Conservation (phyloP, 2,797 vertebrate species). For the Monodelphis domestica region DNA sequence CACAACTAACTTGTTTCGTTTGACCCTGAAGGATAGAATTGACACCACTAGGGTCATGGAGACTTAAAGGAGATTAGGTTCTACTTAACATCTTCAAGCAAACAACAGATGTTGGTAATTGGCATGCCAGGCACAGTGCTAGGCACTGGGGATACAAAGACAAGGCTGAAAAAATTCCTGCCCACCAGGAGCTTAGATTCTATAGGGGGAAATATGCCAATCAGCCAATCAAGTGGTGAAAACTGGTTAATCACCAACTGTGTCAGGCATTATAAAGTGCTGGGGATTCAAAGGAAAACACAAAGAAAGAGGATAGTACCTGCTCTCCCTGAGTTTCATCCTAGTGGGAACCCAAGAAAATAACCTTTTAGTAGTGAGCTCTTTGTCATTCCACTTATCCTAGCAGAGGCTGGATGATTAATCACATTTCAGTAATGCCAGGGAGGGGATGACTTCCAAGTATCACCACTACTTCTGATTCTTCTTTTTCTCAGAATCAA, state of each 20-base stretch:
- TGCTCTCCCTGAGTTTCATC: background rate
- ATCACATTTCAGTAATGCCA: background rate
- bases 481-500: background rate
- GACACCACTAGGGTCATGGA: background rate
- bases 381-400: background rate
- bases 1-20: background rate
- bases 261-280: background rate
- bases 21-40: background rate
- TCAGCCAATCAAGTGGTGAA: too few species aligned
- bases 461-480: background rate
- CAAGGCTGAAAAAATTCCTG: background rate
- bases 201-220: background rate
- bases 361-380: background rate
- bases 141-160: too few species aligned
- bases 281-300: background rate
- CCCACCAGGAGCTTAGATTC: background rate
- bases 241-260: background rate
- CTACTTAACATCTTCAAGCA: background rate
- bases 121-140: background rate
- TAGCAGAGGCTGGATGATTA: background rate
- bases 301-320: background rate
- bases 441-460: background rate
- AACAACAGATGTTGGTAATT: background rate
- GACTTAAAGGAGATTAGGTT: background rate
- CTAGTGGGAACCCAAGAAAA: background rate